Conservation (phyloP, 2,888 invertebrate genomes). For the Volucella bombylans region DNA sequence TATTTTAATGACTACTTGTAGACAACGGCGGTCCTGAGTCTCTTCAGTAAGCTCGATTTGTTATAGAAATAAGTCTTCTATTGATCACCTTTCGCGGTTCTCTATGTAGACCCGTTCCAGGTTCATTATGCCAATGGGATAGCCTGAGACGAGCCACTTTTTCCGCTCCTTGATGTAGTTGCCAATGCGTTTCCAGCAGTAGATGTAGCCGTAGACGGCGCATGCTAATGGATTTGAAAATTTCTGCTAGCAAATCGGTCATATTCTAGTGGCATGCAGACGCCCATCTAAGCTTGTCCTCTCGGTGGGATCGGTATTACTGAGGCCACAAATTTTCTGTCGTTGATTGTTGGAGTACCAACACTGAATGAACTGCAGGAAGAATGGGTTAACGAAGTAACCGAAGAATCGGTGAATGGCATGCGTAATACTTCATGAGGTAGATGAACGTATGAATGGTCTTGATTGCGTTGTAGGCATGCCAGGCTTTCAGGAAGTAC, state of each 20-base stretch:
- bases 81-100: neutral
- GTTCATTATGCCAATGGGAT: constrained; percentile 87
- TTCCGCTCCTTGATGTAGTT: constrained; percentile 85
- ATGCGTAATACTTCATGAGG: constrained; percentile 81
- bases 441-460: constrained; percentile 84
- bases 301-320: constrained; percentile 82
- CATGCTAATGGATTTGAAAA: constrained; percentile 88
- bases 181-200: constrained; percentile 93
- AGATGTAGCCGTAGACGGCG: constrained; percentile 86
- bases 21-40: no score
- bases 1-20: no score
- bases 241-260: constrained; percentile 89
- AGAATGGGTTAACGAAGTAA: constrained; percentile 87
- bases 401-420: constrained; percentile 84
- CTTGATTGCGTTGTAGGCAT: constrained; percentile 81
- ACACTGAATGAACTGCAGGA: constrained; percentile 93
- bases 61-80: constrained; percentile 37
- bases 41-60: neutral
- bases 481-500: constrained; percentile 76
- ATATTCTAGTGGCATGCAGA: constrained; percentile 84
- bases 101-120: constrained; percentile 86
- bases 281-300: constrained; percentile 54
- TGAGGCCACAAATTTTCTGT: constrained; percentile 84
- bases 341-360: constrained; percentile 87
- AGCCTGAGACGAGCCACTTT: constrained; percentile 90